These are phyloP conservation scores for Eudasyphora cyanicolor DNA, from an alignment of 2,888 invertebrate genomes.

Conservation along the genomic window DNA sequence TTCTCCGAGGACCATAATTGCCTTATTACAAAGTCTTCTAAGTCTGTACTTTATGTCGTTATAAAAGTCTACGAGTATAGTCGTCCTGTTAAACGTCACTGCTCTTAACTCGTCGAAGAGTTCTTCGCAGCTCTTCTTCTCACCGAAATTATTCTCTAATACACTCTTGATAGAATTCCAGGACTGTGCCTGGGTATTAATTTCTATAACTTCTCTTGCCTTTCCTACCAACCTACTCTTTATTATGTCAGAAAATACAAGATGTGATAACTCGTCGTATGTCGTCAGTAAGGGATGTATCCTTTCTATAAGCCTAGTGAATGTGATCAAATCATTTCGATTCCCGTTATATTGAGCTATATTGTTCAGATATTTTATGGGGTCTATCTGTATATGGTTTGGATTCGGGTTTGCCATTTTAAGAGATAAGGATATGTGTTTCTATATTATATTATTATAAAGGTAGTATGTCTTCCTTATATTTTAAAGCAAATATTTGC, in stretches of 20 bases:
- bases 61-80: slow-evolving; percentile 24
- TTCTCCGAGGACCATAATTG: neutral
- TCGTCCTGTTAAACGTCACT: neutral
- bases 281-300: neutral
- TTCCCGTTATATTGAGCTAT: neutral
- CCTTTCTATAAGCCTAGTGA: slow-evolving; percentile 5
- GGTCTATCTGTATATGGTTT: slow-evolving; percentile 4
- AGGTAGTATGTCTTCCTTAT: no score
- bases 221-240: neutral
- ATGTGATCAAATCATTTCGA: neutral
- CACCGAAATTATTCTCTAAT: slow-evolving; percentile 26
- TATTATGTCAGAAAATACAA: neutral
- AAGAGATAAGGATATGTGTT: no score
- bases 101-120: slow-evolving; percentile 24
- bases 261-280: slow-evolving; percentile 2
- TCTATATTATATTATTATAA: no score
- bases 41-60: neutral
- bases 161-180: neutral
- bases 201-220: slow-evolving; percentile 23
- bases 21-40: neutral
- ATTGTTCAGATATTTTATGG: neutral
- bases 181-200: slow-evolving; percentile 21
- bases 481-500: no score
- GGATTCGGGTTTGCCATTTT: no score
- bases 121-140: slow-evolving; percentile 24